A percentile compares a stretch with the other conserved stretches of the same genome.
These are phyloP conservation scores for Pachyrhynchus sulphureomaculatus DNA, from an alignment of 1,140 invertebrate species.

Conservation along the genomic window DNA sequence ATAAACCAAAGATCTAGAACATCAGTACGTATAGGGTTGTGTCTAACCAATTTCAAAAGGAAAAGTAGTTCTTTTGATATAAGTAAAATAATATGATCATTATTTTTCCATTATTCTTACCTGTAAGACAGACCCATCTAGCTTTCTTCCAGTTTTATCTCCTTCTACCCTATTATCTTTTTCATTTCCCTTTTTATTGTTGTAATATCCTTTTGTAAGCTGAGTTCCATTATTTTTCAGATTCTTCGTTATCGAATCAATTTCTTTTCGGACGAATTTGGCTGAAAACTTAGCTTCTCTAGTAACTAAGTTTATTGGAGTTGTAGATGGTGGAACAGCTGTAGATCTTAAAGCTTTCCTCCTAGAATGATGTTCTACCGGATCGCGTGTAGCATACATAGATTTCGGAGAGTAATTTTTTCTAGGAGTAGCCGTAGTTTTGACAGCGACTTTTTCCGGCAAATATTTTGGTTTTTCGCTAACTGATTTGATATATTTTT, in stretches of 20 bases:
- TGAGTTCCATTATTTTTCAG: slow-evolving; percentile 13
- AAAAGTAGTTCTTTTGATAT: no score
- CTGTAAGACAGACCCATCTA: neutral
- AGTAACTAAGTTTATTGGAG: slow-evolving; percentile 1
- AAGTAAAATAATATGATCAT: no score
- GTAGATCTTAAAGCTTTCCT: slow-evolving; percentile 22
- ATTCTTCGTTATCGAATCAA: neutral
- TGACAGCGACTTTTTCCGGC: neutral
- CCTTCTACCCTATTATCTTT: neutral
- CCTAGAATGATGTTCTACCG: slow-evolving; percentile 9
- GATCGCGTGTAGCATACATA: neutral
- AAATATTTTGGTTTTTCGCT: slow-evolving; percentile 16
- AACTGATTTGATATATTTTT: slow-evolving; percentile 16
- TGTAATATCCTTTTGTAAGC: slow-evolving; percentile 5
- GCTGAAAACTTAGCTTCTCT: slow-evolving; percentile 18
- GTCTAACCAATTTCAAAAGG: no score
- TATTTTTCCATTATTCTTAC: no score
- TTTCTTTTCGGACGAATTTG: slow-evolving; percentile 20
- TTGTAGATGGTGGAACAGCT: slow-evolving; percentile 18
- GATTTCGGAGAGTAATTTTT: slow-evolving; percentile 4
- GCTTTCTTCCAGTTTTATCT: neutral
- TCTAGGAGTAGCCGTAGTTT: slow-evolving; percentile 8
- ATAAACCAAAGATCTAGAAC: no score
- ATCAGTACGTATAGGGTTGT: no score
- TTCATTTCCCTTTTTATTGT: slow-evolving; percentile 1